Conservation (phyloP, 2,797 vertebrate species). For the Cercopithecus petaurista region DNA sequence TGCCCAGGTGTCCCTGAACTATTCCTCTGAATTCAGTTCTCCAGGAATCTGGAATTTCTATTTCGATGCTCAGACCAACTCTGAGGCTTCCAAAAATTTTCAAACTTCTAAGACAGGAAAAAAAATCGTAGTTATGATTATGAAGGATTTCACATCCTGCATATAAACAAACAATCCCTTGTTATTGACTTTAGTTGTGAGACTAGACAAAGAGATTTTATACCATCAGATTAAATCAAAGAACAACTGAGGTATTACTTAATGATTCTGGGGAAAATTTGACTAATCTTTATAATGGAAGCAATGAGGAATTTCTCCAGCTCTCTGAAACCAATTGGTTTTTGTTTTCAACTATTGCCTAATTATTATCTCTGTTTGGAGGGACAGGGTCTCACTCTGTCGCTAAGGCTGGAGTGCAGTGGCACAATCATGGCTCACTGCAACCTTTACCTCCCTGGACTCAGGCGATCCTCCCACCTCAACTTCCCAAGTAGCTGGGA, state of each 20-base stretch:
- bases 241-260: neutral
- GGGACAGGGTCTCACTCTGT: neutral
- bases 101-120: neutral
- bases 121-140: neutral
- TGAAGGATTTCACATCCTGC: neutral
- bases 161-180: neutral
- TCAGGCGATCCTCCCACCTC: neutral
- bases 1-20: neutral
- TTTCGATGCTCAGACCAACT: neutral
- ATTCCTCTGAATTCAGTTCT: neutral
- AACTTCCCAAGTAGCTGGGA: neutral
- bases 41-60: neutral
- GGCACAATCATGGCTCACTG: neutral
- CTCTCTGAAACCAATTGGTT: neutral
- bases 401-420: neutral
- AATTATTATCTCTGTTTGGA: neutral
- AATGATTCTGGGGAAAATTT: neutral
- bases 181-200: slow-evolving; percentile 1
- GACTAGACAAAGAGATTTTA: slow-evolving; percentile 43
- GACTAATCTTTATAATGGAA: neutral
- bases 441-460: neutral
- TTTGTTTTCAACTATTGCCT: slow-evolving; percentile 41
- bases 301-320: neutral
- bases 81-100: neutral
- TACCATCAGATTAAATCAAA: neutral